Evolutionary conservation across 2,113 vertebrate genomes (phyloP).

Genomic region (Girardinichthys multiradiatus): DNA sequence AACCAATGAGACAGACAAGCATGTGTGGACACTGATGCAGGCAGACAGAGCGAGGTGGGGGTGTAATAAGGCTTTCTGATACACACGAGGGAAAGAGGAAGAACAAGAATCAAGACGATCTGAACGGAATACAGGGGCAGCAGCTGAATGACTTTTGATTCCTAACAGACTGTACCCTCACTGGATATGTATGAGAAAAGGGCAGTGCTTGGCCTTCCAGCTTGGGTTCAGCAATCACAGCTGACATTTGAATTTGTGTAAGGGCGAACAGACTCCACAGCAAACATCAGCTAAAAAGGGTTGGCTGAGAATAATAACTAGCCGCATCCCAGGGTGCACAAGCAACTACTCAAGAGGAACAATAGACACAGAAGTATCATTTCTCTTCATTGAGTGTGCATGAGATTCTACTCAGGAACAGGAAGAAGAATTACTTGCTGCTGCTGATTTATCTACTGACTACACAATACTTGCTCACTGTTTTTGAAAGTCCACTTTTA

Average conservation of each 20-base stretch:
- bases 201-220: conserved; percentile 56
- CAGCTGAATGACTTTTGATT: conserved; percentile 24
- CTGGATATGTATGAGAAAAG: conserved; percentile 52
- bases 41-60: conserved; percentile 41
- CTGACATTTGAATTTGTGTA: conserved; percentile 71
- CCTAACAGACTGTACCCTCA: conserved; percentile 40
- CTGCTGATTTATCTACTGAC: not conserved
- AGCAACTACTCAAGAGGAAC: conserved; percentile 23
- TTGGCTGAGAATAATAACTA: conserved; percentile 50
- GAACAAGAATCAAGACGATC: conserved; percentile 26
- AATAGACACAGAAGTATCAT: conserved; percentile 3
- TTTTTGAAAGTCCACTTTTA: not conserved
- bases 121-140: conserved; percentile 5
- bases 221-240: conserved; percentile 52
- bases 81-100: conserved; percentile 24
- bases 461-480: not conserved
- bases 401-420: not conserved
- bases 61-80: conserved; percentile 22
- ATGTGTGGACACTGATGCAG: conserved; percentile 39
- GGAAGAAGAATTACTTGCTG: not conserved
- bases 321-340: conserved; percentile 4
- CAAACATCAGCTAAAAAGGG: conserved; percentile 48
- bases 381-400: not conserved
- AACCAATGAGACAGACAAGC: conserved; percentile 29
- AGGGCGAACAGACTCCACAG: conserved; percentile 42